These are phyloP conservation scores for Azorinus chamasolen DNA, from an alignment of 2,888 invertebrate species.

Conservation along the genomic window DNA sequence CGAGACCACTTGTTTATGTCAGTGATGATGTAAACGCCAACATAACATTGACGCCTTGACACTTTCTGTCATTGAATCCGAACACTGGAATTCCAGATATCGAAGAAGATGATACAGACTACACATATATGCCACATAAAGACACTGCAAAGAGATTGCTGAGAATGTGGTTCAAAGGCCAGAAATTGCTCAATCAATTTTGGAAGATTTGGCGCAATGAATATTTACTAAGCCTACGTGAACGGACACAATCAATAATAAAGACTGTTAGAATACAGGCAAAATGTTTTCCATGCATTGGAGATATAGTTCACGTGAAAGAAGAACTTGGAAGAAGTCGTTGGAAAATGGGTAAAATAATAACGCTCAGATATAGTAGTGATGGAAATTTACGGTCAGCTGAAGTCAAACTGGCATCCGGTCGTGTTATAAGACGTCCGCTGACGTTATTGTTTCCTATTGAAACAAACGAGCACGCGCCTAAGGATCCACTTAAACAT, in stretches of 20 bases:
- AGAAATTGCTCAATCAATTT: conserved; percentile 33
- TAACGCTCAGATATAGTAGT: conserved; percentile 3
- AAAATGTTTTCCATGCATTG: conserved; percentile 13
- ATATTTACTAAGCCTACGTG: conserved; percentile 42
- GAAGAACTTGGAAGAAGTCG: conserved; percentile 14
- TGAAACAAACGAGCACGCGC: background rate
- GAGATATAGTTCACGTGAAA: conserved; percentile 30
- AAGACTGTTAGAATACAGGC: conserved; percentile 32
- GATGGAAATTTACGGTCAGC: conserved; percentile 31
- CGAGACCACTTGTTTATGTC: conserved; percentile 44
- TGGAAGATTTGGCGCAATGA: conserved; percentile 51
- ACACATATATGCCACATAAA: conserved; percentile 15
- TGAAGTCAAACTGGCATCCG: conserved; percentile 15
- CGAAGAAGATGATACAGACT: conserved; percentile 13
- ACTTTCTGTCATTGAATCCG: conserved; percentile 40
- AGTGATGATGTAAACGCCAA: conserved; percentile 43
- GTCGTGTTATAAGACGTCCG: conserved; percentile 18
- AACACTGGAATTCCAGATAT: conserved; percentile 29
- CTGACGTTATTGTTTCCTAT: conserved; percentile 13
- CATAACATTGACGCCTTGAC: conserved; percentile 29
- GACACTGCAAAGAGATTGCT: conserved; percentile 12
- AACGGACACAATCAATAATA: conserved; percentile 23
- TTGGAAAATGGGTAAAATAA: conserved; percentile 29
- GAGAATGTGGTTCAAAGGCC: conserved; percentile 39
- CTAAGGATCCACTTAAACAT: too few relatives aligned